A percentile compares a stretch with the other conserved stretches of the same genome.
Evolutionary conservation across 2,113 vertebrate species (phyloP).

Genomic region (Paradoxurus hermaphroditus): DNA sequence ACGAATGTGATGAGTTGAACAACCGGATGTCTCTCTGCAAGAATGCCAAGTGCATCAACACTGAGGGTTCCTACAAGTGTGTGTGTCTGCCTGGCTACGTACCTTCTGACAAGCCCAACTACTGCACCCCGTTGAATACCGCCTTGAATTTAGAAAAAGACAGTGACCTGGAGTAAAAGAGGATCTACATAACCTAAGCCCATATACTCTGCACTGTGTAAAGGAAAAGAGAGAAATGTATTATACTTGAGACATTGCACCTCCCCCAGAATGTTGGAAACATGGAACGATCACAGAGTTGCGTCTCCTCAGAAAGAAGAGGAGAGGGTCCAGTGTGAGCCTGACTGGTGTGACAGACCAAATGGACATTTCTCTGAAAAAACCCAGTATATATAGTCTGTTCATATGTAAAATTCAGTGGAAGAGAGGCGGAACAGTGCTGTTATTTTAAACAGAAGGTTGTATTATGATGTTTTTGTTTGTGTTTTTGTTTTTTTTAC

Average conservation of each 20-base stretch:
- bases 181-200: slow-evolving; percentile 83
- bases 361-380: slow-evolving; percentile 87
- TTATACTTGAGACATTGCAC: slow-evolving; percentile 89
- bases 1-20: slow-evolving; percentile 96
- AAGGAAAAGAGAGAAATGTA: slow-evolving; percentile 85
- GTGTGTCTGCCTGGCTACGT: slow-evolving; percentile 93
- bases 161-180: slow-evolving; percentile 87
- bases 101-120: slow-evolving; percentile 92
- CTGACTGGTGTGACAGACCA: slow-evolving; percentile 88
- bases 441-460: slow-evolving; percentile 87
- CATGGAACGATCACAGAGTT: slow-evolving; percentile 78
- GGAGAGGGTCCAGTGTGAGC: slow-evolving; percentile 70
- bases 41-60: slow-evolving; percentile 97
- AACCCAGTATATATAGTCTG: slow-evolving; percentile 86
- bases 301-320: slow-evolving; percentile 70
- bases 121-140: slow-evolving; percentile 89
- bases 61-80: slow-evolving; percentile 94
- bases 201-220: slow-evolving; percentile 96
- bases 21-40: slow-evolving; percentile 96
- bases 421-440: slow-evolving; percentile 83
- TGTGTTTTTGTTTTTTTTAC: slow-evolving; percentile 77
- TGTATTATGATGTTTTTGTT: slow-evolving; percentile 75
- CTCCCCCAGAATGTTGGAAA: slow-evolving; percentile 76
- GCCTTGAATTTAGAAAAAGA: slow-evolving; percentile 78
- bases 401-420: slow-evolving; percentile 87